Evolutionary conservation across 2,888 invertebrate species (phyloP), one percentile per base, ranked within the genome.

Genomic region (Lasioglossum figueresi): DNA sequence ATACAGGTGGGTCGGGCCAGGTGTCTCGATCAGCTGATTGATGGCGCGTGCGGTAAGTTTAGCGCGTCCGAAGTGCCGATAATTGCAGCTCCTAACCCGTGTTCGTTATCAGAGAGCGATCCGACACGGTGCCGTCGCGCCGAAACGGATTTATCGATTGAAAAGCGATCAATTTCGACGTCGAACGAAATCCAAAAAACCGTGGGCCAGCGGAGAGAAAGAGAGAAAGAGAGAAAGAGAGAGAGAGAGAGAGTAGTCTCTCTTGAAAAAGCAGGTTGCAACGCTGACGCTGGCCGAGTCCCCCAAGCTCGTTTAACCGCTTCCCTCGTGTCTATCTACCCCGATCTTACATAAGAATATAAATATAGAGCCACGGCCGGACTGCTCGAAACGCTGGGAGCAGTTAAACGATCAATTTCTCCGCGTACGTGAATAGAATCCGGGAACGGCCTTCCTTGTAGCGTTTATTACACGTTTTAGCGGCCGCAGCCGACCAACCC

Each of bases 61-160:
- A 93, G 90, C 93, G 92, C 92, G 88, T 91, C 80, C 90, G 83
- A 92, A 92, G 92, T 92, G 92, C 91, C 91, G 93, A 92, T 94
- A 93, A 93, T 92, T 89, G 88, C 88, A 90, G 86, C 79, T 83
- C 81, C 40, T 76, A 78, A 77, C 83, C 88, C 88, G 87, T 83
- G 86, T 88, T 90, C 86, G 90, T 92, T 92, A 92, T 91, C 91
- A 89, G 89, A 76, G 82, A 75, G 84, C 83, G 85, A 88, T 90
- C 90, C 81, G 87, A 89, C 89, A 89, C 76, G 80, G 59, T 78
- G 85, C 45, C 79, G 86, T 82, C 82, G 87, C 81, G 87, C 88
- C 91, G 82, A 31, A 63, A 83, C 76, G 84, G 86, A 88, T 87
- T 87, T 80, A 87, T 88, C 90, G 85, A 56, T n/a, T 74, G 70